These are phyloP conservation scores for Melanotaenia nigrans DNA, from an alignment of 2,797 vertebrate genomes.

Conservation along the genomic window DNA sequence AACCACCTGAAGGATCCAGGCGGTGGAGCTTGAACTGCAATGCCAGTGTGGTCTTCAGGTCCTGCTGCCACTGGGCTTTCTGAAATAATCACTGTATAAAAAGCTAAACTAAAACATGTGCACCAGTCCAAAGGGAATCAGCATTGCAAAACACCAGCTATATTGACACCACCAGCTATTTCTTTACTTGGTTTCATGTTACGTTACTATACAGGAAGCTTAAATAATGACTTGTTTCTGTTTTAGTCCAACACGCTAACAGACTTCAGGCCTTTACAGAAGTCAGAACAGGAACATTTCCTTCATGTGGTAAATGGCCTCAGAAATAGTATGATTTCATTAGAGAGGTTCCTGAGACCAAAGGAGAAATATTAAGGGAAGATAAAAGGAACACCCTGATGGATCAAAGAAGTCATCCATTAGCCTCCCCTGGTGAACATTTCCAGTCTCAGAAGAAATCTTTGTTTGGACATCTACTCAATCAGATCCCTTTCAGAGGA, in stretches of 20 bases:
- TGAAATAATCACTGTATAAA: conserved; percentile 7
- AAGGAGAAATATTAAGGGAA: conserved; percentile 58
- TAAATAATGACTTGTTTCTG: conserved; percentile 55
- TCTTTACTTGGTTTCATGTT: conserved; percentile 33
- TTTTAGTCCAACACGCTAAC: conserved; percentile 44
- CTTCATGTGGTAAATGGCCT: conserved; percentile 64
- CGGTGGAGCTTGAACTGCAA: conserved; percentile 36
- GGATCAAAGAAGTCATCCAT: conserved; percentile 68
- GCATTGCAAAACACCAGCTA: background rate
- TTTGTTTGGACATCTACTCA: background rate
- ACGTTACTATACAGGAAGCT: conserved; percentile 43
- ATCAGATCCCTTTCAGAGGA: background rate
- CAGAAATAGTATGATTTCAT: conserved; percentile 65
- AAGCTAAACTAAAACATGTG: conserved; percentile 44
- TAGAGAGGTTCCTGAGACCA: conserved; percentile 65
- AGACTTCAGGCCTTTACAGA: conserved; percentile 32
- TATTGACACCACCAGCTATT: background rate
- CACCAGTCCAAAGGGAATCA: background rate
- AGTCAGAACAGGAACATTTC: conserved; percentile 42
- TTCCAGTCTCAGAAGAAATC: background rate
- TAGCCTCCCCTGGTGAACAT: conserved; percentile 36
- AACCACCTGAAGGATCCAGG: conserved; percentile 68
- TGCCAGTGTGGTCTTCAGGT: conserved; percentile 1
- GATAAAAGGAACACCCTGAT: conserved; percentile 70
- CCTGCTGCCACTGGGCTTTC: conserved; percentile 20